Evolutionary conservation across 2,888 invertebrate genomes (phyloP), one percentile per base, ranked within the genome.

Genomic region (Allygus modestus): DNA sequence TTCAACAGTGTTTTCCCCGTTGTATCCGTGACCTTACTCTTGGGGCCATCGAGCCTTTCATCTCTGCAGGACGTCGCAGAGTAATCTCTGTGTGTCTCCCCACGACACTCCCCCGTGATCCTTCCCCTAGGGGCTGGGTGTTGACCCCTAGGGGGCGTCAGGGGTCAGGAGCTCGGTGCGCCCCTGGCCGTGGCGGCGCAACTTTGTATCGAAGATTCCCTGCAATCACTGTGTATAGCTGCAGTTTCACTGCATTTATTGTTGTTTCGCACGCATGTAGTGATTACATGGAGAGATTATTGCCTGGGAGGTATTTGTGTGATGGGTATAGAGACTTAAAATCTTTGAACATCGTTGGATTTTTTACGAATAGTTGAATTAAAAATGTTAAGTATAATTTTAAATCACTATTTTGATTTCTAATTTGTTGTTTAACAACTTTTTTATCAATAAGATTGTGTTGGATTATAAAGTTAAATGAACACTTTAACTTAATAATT

Each of bases 171-270:
- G 54, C 15, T 4, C 54, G 20, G 23, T 23, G 0, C 65, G 31
- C 65, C 28, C 17, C 17, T 11, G 20, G 58, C 65, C 0, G 2
- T 28, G 1, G 17, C 26, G 65, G 65, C n/a, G 28, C 54, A 54
- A 28, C 65, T 65, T 28, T 65, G 65, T 28, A 65, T 31, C 17
- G 28, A 20, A 65, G 65, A 28, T 65, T 65, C 65, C 31, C 65
- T 17, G 1, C 15, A 65, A 65, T 65, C 26, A 17, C 65, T 15
- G 9, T 17, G 28, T 31, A 7, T 28, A 65, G 20, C 58, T 65
- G 65, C 58, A 65, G 31, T 65, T 65, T 65, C 65, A 28, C 65
- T 65, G 23, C 54, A 54, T 23, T 54, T 54, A 54, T 31, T 65
- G 28, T 65, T 65, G 65, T 65, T 28, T 28, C 0, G 28, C 31